Evolutionary conservation across 2,888 invertebrate species (phyloP).

Genomic region (Seira musarum): DNA sequence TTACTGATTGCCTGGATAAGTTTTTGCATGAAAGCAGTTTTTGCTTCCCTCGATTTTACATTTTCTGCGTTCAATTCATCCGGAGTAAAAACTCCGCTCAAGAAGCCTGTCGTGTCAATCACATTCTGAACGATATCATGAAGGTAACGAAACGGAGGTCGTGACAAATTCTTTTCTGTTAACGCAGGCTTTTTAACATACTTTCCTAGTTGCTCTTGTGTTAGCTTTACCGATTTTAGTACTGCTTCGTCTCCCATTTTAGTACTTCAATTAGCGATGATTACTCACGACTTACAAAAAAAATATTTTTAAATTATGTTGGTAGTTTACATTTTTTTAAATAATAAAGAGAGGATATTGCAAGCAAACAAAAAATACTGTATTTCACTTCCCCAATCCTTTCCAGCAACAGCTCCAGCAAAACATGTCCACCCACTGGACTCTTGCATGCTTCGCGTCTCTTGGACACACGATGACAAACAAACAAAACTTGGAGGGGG

Average conservation of each 20-base stretch:
- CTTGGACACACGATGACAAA: no score
- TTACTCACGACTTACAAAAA: background rate
- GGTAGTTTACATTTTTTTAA: no score
- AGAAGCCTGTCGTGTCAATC: conserved; percentile 90
- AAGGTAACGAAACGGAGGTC: conserved; percentile 97
- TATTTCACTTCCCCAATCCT: no score
- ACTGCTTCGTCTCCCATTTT: conserved; percentile 75
- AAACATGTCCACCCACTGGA: no score
- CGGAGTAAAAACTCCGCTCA: conserved; percentile 87
- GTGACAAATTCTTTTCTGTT: conserved; percentile 90
- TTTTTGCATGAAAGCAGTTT: conserved; percentile 89
- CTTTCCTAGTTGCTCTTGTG: conserved; percentile 89
- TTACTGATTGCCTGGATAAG: conserved; percentile 85
- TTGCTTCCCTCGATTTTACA: conserved; percentile 92
- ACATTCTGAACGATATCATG: conserved; percentile 92
- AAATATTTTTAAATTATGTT: no score
- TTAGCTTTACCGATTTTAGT: conserved; percentile 79
- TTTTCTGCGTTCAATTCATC: conserved; percentile 89
- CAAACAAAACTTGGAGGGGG: no score
- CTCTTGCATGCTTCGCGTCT: no score
- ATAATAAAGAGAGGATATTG: no score
- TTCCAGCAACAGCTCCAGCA: no score
- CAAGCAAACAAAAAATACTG: no score
- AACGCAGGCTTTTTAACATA: conserved; percentile 93
- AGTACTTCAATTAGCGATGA: no score